These are phyloP conservation scores for Linurgus olivaceus DNA, from an alignment of 2,797 vertebrate genomes.

Conservation along the genomic window DNA sequence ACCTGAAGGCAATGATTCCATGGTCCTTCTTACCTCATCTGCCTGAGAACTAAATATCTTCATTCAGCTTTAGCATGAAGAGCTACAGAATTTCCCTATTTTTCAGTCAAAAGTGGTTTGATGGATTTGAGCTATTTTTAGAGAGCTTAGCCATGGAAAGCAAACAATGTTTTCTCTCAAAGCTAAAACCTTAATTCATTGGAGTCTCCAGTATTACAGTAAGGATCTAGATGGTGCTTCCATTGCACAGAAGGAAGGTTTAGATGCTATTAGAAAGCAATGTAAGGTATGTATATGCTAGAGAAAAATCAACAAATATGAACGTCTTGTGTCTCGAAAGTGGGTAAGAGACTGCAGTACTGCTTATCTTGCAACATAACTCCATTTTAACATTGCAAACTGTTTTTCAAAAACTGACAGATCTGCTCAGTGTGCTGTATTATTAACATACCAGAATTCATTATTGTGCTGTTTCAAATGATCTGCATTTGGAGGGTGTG, in stretches of 20 bases:
- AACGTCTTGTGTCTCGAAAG: background rate
- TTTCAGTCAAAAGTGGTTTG: background rate
- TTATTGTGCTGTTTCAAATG: background rate
- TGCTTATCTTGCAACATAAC: background rate
- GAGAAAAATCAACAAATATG: background rate
- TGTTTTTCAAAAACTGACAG: slow-evolving; percentile 35
- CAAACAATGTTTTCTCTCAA: background rate
- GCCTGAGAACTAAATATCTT: background rate
- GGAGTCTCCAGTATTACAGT: background rate
- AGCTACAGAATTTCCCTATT: background rate
- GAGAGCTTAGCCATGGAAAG: background rate
- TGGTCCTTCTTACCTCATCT: background rate
- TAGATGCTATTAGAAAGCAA: background rate
- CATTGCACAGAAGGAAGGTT: background rate
- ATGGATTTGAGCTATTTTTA: background rate
- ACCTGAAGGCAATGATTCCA: background rate
- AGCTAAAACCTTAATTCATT: background rate
- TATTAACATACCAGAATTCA: slow-evolving; percentile 60
- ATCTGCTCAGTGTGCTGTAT: background rate
- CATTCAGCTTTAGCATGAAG: background rate
- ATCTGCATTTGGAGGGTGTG: background rate
- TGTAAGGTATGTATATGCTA: background rate
- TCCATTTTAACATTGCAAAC: background rate
- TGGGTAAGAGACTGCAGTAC: background rate
- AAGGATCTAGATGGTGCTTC: background rate